Conservation (phyloP, 2,888 invertebrate species). For the Amphipoea oculea region DNA sequence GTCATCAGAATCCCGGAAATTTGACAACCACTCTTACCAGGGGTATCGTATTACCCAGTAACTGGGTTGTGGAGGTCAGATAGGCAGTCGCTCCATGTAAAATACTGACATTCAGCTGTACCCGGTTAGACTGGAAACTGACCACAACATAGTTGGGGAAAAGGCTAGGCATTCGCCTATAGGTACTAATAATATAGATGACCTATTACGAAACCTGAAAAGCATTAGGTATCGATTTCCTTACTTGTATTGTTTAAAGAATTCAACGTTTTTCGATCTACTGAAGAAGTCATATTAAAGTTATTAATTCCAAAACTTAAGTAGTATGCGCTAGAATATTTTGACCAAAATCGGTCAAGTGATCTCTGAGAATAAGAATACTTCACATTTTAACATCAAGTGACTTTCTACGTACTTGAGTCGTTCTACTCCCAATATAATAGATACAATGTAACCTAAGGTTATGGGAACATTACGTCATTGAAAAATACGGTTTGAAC, state of each 20-base stretch:
- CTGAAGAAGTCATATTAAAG: not conserved
- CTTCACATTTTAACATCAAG: not conserved
- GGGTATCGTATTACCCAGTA: too few relatives aligned
- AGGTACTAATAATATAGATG: too few relatives aligned
- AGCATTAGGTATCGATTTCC: too few relatives aligned
- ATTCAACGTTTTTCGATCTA: not conserved
- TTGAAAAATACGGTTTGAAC: too few relatives aligned
- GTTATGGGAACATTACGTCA: not conserved
- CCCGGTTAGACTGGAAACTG: too few relatives aligned
- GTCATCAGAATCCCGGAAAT: too few relatives aligned
- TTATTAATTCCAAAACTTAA: not conserved
- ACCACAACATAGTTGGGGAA: too few relatives aligned
- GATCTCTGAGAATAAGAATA: not conserved
- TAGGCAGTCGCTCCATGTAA: too few relatives aligned
- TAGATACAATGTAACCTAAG: not conserved
- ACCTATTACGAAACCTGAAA: not conserved
- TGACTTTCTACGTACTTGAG: conserved; percentile 17
- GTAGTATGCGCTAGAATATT: not conserved
- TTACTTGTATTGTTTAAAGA: not conserved
- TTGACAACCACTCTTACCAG: too few relatives aligned
- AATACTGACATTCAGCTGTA: too few relatives aligned
- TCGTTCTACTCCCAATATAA: not conserved
- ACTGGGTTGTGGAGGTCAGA: too few relatives aligned
- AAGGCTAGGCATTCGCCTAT: too few relatives aligned
- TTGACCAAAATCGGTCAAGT: conserved; percentile 7